Evolutionary conservation across 1,140 invertebrate genomes (phyloP), one percentile per base, ranked within the genome.

Genomic region (Doryteuthis pealeii): DNA sequence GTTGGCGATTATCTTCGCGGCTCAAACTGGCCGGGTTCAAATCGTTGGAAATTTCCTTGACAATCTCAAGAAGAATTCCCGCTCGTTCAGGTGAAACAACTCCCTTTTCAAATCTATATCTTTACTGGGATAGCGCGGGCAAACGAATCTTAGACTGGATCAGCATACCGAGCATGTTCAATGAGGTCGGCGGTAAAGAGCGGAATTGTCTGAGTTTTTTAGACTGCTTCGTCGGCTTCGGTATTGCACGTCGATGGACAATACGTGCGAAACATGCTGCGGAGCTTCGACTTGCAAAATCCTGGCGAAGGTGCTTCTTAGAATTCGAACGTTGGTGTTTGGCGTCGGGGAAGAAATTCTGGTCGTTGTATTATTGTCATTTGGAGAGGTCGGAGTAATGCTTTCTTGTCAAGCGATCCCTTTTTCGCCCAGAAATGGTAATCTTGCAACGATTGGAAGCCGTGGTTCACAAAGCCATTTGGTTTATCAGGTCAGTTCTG

Each of bases 41-140:
- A 85, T 98, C 96, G 87, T 97, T 96, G 88, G 95, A 97, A 80
- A 98, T 97, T 86, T 97, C 96, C 89, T 97, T 96, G 84, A 96
- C 95, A 90, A 98, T 89, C 89, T 97, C 88, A 97, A 96, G 82
- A 98, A 96, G 75, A 98, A 91, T 87, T 97, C 95, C 83, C 94
- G 94, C 84, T 98, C 96, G 82, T 97, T 95, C 74, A 96, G 88
- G 72, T 94, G 92, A 81, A 79, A 73, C 65, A 83, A 71, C 67
- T 82, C 82, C 6, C 80, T 67, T 69, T 83, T 83, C 58, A 80
- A 76, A 43, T 85, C 84, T 35, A 84, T 81, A 71, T 85, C 83
- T 70, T 85, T 85, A 72, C 81, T 83, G 1, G 84, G 84, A 62
- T 83, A 82, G 28, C 82, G 75, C 22, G 84, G 84, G n/a, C 18